Conservation (phyloP, 1,140 invertebrate species). For the Monomorium pharaonis region DNA sequence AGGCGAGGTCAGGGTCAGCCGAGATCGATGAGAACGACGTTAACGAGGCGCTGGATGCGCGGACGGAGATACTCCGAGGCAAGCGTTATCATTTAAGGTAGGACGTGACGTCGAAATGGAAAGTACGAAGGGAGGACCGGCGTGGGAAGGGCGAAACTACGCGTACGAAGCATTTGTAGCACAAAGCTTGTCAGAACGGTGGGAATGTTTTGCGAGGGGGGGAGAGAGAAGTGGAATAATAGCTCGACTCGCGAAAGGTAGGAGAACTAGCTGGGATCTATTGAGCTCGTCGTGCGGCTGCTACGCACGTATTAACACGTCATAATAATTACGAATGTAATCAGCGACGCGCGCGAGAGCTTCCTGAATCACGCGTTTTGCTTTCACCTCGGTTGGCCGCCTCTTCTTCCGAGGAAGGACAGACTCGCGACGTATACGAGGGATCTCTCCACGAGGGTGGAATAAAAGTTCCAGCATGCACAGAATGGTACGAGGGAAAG, state of each 20-base stretch:
- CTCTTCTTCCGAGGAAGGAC: background rate
- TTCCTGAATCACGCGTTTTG: constrained; percentile 64
- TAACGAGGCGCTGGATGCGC: constrained; percentile 46
- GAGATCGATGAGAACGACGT: constrained; percentile 54
- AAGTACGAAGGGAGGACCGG: constrained; percentile 23
- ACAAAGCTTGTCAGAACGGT: constrained; percentile 67
- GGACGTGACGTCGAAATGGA: constrained; percentile 57
- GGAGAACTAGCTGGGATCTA: constrained; percentile 71
- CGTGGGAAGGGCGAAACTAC: constrained; percentile 1
- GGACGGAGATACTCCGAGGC: constrained; percentile 50
- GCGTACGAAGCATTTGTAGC: constrained; percentile 69
- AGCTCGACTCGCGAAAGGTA: constrained; percentile 31
- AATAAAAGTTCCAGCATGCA: constrained; percentile 36
- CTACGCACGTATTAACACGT: constrained; percentile 76
- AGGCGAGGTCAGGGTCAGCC: constrained; percentile 48
- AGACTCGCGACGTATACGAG: constrained; percentile 14
- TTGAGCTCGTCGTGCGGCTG: constrained; percentile 71
- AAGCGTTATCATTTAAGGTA: constrained; percentile 49
- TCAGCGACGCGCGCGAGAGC: constrained; percentile 66
- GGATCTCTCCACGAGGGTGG: constrained; percentile 1
- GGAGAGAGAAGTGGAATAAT: background rate
- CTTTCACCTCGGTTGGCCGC: constrained; percentile 48
- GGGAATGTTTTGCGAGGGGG: constrained; percentile 55
- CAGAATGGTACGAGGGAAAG: background rate
- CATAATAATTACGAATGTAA: constrained; percentile 80